A percentile compares a stretch with the other conserved stretches of the same genome.
Conservation (phyloP, 2,113 vertebrate genomes). For the Saiga tatarica region DNA sequence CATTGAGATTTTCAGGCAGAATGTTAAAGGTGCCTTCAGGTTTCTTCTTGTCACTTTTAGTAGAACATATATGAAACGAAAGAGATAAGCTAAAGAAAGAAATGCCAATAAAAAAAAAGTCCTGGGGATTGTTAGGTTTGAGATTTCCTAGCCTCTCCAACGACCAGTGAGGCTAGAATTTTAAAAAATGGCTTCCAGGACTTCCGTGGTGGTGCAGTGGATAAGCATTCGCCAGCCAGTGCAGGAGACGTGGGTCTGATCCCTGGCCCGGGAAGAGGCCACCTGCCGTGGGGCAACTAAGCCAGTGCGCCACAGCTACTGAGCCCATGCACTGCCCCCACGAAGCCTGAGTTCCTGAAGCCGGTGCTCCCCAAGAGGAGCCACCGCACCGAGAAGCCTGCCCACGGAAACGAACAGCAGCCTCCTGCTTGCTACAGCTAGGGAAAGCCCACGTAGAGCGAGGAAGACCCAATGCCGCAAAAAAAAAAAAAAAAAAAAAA, state of each 20-base stretch:
- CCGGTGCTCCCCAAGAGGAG: background rate
- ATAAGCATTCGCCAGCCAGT: background rate
- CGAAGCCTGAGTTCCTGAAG: background rate
- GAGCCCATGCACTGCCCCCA: rapidly evolving
- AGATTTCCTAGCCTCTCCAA: background rate
- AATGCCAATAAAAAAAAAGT: background rate
- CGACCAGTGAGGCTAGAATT: background rate
- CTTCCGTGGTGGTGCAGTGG: background rate
- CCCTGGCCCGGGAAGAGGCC: background rate
- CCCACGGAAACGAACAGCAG: background rate
- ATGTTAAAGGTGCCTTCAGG: background rate
- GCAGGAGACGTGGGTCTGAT: background rate
- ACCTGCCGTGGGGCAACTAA: background rate
- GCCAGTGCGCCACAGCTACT: background rate
- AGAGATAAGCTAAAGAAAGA: background rate
- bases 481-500: background rate
- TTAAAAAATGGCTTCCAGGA: background rate
- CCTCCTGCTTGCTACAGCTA: background rate
- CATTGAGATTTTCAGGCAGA: background rate
- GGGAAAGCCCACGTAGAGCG: background rate
- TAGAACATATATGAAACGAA: background rate
- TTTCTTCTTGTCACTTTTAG: background rate
- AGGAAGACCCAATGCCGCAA: background rate
- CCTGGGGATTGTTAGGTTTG: background rate
- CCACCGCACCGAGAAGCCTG: background rate